A percentile compares a stretch with the other conserved stretches of the same genome.
Evolutionary conservation across 1,140 invertebrate species (phyloP).

Genomic region (Pogonomyrmex californicus): DNA sequence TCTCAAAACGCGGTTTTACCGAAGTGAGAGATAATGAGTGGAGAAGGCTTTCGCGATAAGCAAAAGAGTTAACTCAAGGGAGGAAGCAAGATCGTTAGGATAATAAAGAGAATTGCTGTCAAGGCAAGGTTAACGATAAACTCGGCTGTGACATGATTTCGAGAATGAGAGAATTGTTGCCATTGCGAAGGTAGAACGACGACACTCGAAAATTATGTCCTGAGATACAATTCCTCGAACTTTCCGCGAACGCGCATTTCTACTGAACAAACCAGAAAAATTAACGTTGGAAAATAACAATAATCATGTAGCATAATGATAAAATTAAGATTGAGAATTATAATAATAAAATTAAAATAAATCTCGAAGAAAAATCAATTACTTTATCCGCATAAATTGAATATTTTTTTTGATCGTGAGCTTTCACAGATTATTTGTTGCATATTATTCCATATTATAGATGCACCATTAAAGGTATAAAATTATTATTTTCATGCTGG

Average conservation of each 20-base stretch:
- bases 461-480: neutral
- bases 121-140: constrained; percentile 65
- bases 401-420: neutral
- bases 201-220: constrained; percentile 15
- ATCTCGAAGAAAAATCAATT: neutral
- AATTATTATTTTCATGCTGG: neutral
- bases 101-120: constrained; percentile 64
- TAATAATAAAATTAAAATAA: neutral
- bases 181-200: neutral
- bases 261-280: neutral
- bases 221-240: neutral
- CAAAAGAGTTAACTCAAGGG: constrained; percentile 38
- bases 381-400: neutral
- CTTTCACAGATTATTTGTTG: neutral
- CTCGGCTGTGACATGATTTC: constrained; percentile 27
- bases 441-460: neutral
- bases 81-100: constrained; percentile 65
- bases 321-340: neutral
- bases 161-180: constrained; percentile 16
- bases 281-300: neutral
- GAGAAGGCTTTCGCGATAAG: constrained; percentile 37
- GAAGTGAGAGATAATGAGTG: constrained; percentile 71
- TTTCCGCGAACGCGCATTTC: neutral
- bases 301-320: neutral
- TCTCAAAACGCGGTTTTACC: constrained; percentile 65